Evolutionary conservation across 2,888 invertebrate genomes (phyloP), one percentile per base, ranked within the genome.

Genomic region (Lasiommata megera): DNA sequence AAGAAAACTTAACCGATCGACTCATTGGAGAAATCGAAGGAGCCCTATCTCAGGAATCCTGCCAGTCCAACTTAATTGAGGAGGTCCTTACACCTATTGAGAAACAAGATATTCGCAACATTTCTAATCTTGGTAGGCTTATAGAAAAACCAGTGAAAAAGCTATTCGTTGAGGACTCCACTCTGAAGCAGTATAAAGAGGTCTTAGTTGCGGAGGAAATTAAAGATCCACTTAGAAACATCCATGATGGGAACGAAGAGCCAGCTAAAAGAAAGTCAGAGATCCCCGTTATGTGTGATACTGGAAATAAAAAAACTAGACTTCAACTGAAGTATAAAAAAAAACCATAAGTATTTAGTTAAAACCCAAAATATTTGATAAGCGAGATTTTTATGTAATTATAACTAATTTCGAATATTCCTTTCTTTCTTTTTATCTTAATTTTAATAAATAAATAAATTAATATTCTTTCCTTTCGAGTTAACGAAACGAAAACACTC

Each of bases 11-110:
- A 1, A 76, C 76, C 0, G 77, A 81, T 23, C 73, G 76, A 0
- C 67, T 85, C 0, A 37, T 83, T n/a, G 73, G 74, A 0, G 81
- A 83, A 53, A 72, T 47, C 0, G 34, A 47, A 14, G 16, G 77
- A 0, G 63, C 76, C 47, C 59, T 62, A 0, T 76, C 80, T 0
- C 77, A 76, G 47, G 67, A 70, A 18, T 18, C 18, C 14, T 71
- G 65, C 34, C 64, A 62, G n/a, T 54, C 71, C 3, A 84, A 86
- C 66, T 80, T 77, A 0, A 55, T 84, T 0, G 77, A 67, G 1
- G 78, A 80, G 0, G 74, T 77, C 0, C 70, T 84, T 1, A 73
- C 73, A 11, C 78, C 81, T 0, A 29, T 79, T 48, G 77, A 85
- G 48, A 76, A 72, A 37, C 71, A 76, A 0, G 69, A 63, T 7